phyloP scores from a whole-genome alignment of 2,888 invertebrate genomes.

The Drosophila aldrichi region DNA sequence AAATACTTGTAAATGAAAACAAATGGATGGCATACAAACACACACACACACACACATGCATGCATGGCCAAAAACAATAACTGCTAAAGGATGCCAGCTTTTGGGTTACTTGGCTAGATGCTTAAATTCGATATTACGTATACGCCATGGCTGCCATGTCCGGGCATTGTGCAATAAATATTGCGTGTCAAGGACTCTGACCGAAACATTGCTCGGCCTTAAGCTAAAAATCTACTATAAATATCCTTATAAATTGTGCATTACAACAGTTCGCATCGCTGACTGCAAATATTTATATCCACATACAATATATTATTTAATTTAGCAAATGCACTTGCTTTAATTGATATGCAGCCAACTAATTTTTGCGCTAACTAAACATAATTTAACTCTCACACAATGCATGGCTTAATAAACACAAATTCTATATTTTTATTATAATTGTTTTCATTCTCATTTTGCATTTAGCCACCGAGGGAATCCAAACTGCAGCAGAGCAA shows the following conservation, averaged over 20 bases:
- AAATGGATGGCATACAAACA: conserved; percentile 58
- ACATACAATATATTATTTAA: conserved; percentile 41
- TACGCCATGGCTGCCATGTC: conserved; percentile 51
- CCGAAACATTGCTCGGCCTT: conserved; percentile 28
- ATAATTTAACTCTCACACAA: conserved; percentile 48
- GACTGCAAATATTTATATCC: neutral
- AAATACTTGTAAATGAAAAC: conserved; percentile 81
- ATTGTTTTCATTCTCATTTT: conserved; percentile 16
- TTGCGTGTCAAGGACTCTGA: conserved; percentile 67
- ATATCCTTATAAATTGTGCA: conserved; percentile 30
- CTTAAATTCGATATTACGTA: conserved; percentile 64
- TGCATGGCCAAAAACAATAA: conserved; percentile 51
- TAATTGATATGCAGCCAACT: conserved; percentile 64
- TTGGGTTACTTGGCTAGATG: conserved; percentile 21
- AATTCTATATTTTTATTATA: conserved; percentile 60
- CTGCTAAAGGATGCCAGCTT: conserved; percentile 46
- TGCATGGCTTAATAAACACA: conserved; percentile 69
- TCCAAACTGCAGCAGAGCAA: conserved; percentile 24
- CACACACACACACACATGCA: conserved; percentile 9
- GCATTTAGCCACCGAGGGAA: conserved; percentile 1
- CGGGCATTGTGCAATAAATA: conserved; percentile 65
- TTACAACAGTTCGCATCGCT: conserved; percentile 6
- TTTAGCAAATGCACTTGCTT: conserved; percentile 33
- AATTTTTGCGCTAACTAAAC: conserved; percentile 37
- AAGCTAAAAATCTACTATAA: conserved; percentile 44